Evolutionary conservation across 2,888 invertebrate genomes (phyloP).

Genomic region (Ptycholaimellus sp.): DNA sequence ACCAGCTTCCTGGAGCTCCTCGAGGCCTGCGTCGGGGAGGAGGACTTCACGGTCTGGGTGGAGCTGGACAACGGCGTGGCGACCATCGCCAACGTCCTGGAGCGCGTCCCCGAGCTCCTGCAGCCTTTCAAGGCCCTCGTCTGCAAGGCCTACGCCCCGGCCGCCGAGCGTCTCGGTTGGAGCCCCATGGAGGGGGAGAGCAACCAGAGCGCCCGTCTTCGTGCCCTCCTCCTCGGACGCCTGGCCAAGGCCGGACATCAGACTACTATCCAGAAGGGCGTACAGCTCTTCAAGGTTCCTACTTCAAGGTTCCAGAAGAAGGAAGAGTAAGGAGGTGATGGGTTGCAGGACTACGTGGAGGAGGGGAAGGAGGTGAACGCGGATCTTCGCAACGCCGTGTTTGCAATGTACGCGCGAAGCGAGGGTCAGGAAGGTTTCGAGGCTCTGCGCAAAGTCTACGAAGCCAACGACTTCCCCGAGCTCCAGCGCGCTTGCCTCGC

Average conservation of each 20-base stretch:
- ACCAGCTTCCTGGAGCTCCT: constrained; percentile 56
- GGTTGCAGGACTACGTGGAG: constrained; percentile 14
- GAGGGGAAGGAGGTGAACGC: constrained; percentile 13
- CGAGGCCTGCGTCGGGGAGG: constrained; percentile 49
- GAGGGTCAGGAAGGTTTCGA: constrained; percentile 10
- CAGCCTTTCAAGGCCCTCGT: constrained; percentile 12
- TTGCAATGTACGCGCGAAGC: constrained; percentile 11
- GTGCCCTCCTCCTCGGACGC: constrained; percentile 12
- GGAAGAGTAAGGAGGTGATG: constrained; percentile 8
- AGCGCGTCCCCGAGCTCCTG: constrained; percentile 8
- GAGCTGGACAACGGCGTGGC: constrained; percentile 36
- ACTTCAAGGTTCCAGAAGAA: background rate
- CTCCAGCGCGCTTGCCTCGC: too few relatives aligned
- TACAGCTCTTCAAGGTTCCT: background rate
- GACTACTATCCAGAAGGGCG: constrained; percentile 10
- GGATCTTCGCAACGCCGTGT: constrained; percentile 12
- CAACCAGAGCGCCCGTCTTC: constrained; percentile 11
- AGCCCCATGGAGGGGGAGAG: constrained; percentile 13
- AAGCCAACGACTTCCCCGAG: constrained; percentile 15
- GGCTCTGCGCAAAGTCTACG: constrained; percentile 12
- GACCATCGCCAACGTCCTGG: constrained; percentile 9
- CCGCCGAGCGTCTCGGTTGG: constrained; percentile 15
- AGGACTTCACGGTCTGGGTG: constrained; percentile 83
- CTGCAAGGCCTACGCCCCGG: constrained; percentile 12
- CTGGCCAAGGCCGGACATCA: constrained; percentile 15